Evolutionary conservation across 2,888 invertebrate genomes (phyloP), one percentile per base, ranked within the genome.

Genomic region (Galeruca laticollis): DNA sequence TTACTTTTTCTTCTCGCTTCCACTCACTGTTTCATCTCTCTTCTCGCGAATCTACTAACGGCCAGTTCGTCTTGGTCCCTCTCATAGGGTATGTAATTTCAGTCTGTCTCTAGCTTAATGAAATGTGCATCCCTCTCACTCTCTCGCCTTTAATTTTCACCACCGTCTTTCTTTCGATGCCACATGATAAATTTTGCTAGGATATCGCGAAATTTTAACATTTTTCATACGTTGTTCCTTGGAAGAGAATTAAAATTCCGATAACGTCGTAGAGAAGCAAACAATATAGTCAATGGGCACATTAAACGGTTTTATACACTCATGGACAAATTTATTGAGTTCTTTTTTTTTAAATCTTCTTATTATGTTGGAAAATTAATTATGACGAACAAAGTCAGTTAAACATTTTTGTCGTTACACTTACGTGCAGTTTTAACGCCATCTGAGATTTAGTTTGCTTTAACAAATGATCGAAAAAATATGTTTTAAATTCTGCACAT

Each of bases 31-130:
- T 74, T 71, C 75, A 74, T 78, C 75, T 76, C 73, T 75, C 73
- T 78, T 73, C 74, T 78, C 79, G 77, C 77, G 75, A 69, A 75
- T 67, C 67, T 76, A 69, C 76, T 77, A 77, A 75, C 73, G 76
- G 71, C 78, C 75, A 77, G 76, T 77, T 73, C 76, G 78, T 80
- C 81, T 81, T 81, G 80, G 81, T 82, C 81, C 78, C 81, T 83
- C 83, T 84, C 81, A 82, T 82, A 81, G 84, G 83, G 84, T 84
- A 83, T 85, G 86, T 86, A 86, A 86, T 86, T 86, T 86, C 86
- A 85, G 85, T 86, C 85, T 85, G 85, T 84, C 85, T 84, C 83
- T 80, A 81, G 82, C 85, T 85, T 86, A 86, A 86, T 86, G 85
- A 85, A 85, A 86, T 84, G 84, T 85, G 82, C 81, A 79, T 79